Percentiles rank a stretch among this genome's conserved stretches.
These are phyloP conservation scores for Eupeodes corollae DNA, from an alignment of 1,140 invertebrate genomes.

Conservation along the genomic window DNA sequence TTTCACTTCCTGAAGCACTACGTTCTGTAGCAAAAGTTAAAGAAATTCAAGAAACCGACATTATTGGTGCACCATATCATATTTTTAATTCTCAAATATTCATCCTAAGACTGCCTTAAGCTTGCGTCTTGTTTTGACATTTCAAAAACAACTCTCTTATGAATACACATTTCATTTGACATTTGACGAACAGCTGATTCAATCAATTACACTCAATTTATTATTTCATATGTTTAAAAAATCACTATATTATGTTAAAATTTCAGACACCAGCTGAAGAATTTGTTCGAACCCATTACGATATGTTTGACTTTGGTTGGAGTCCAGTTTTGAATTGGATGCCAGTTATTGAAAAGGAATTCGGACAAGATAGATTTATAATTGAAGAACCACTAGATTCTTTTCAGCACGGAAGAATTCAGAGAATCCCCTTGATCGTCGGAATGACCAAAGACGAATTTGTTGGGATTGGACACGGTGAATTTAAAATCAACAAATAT, in stretches of 20 bases:
- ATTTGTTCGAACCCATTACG: constrained; percentile 38
- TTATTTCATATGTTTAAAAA: not conserved
- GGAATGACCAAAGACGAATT: constrained; percentile 56
- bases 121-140: too few species aligned
- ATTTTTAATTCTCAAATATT: too few species aligned
- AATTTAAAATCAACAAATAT: constrained; percentile 1
- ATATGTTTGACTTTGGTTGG: constrained; percentile 41
- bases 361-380: constrained; percentile 55
- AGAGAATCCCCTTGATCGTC: constrained; percentile 54
- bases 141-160: too few species aligned
- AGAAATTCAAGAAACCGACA: too few species aligned
- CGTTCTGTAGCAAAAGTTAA: too few species aligned
- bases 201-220: too few species aligned
- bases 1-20: too few species aligned
- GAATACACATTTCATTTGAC: too few species aligned
- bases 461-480: constrained; percentile 41
- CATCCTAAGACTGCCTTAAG: too few species aligned
- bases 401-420: constrained; percentile 43
- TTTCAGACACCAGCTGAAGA: constrained; percentile 39
- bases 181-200: too few species aligned
- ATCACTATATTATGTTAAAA: not conserved
- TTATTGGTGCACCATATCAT: too few species aligned
- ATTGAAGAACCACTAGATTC: constrained; percentile 46
- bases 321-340: constrained; percentile 47
- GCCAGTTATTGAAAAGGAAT: constrained; percentile 54